Base-by-base conservation (phyloP, 2,113 vertebrate genomes). In the Octodon degus region DNA sequence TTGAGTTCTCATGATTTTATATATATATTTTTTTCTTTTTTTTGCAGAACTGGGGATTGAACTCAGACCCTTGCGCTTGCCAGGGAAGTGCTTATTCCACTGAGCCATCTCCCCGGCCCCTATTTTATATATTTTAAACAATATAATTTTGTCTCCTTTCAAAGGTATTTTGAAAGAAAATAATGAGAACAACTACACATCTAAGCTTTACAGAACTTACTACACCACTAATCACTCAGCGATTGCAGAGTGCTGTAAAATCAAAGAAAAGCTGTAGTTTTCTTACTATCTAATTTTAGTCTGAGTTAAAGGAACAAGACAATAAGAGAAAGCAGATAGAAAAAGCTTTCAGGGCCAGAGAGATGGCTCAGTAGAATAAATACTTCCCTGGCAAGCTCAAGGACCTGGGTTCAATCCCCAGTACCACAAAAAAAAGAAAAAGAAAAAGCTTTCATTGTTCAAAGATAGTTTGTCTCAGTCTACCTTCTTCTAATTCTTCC, bases 21-120 rank as follows among this genome's bases (percentile, higher is more conserved):
- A 86, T 77, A 62, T 86, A 93, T 70, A 86, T 77, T 50, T 86
- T 93, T 87, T 55, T n/a, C n/a, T n/a, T n/a, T n/a, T n/a, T n/a
- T n/a, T n/a, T n/a, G n/a, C n/a, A n/a, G n/a, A n/a, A n/a, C n/a
- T n/a, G n/a, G n/a, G n/a, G n/a, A n/a, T n/a, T n/a, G n/a, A n/a
- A n/a, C n/a, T n/a, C n/a, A n/a, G n/a, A n/a, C n/a, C n/a, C n/a
- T n/a, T n/a, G n/a, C n/a, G n/a, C n/a, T n/a, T n/a, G n/a, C n/a
- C n/a, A n/a, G n/a, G n/a, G n/a, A n/a, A n/a, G n/a, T n/a, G n/a
- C n/a, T n/a, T n/a, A n/a, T n/a, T n/a, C n/a, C n/a, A n/a, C n/a
- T n/a, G n/a, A n/a, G n/a, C n/a, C n/a, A n/a, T n/a, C n/a, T n/a
- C n/a, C n/a, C n/a, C n/a, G n/a, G n/a, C n/a, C n/a, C n/a, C n/a